Evolutionary conservation across 2,797 vertebrate genomes (phyloP), one percentile per base, ranked within the genome.

Genomic region (Rhincodon typus): DNA sequence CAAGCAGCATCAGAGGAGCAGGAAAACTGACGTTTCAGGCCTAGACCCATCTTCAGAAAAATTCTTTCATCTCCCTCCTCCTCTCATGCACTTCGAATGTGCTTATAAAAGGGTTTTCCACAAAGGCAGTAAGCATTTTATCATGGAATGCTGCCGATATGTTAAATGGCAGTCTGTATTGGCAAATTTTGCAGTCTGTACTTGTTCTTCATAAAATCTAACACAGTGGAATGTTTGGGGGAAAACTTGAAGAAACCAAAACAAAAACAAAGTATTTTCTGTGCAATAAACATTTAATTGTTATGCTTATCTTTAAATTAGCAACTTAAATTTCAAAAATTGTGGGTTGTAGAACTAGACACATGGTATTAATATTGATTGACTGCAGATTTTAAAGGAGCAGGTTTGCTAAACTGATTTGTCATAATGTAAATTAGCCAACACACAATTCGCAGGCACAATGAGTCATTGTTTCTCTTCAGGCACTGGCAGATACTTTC

Each of bases 391-490:
- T 93, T 93, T 74, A 74, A 42, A 93, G 23, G 62, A 7, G 67
- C 38, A 4, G 7, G n/a, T 19, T 93, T 93, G 6, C 90, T 93
- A 6, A 66, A 0, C 57, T 67, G 90, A 62, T 25, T 93, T 93
- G 67, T 93, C 21, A 69, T 69, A 93, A 69, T 69, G 27, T 21
- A 67, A 93, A 93, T 67, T 93, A 93, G 87, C 53, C 87, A 90
- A 62, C 57, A 62, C 57, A 62, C 62, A 67, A 93, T 93, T 4
- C 5, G n/a, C 30, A 38, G 57, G 34, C 90, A 38, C 25, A 93
- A 3, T 23, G n/a, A 69, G 5, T 23, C 62, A 66, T 38, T 93
- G 23, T 69, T 93, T 66, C 62, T 69, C 90, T 67, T 87, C 53
- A 93, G 38, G 34, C 5, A 42, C 21, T 67, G 90, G n/a, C 34